Evolutionary conservation across 2,797 vertebrate genomes (phyloP), one percentile per base, ranked within the genome.

Genomic region (Lagocephalus sceleratus): DNA sequence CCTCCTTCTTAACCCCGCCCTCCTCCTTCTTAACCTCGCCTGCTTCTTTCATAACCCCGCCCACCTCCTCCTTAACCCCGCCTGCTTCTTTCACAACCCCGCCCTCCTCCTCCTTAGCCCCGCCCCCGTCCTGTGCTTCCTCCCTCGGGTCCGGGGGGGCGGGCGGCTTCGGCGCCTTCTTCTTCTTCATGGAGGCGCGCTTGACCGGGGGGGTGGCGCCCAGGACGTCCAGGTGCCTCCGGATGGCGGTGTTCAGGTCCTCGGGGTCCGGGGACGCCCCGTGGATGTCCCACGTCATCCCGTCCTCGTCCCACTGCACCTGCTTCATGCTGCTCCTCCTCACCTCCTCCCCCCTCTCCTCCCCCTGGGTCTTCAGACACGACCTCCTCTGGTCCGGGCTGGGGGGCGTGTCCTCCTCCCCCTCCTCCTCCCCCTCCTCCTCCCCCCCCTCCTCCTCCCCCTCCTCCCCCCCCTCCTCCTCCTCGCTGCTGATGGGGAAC

Each of bases 261-360:
- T 94, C 90, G 0, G 95, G 94, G 73, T 98, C 95, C 65, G 97
- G 78, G 0, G 93, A 84, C 0, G 95, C 95, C 22, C 97, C 96
- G 0, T 98, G 94, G 23, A 98, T 88, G 52, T 98, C 96, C 95
- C 96, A 98, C 0, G 97, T 98, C 94, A 97, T 94, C 45, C 95
- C 95, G 50, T 96, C 93, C 0, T 95, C 91, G 12, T 98, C 97
- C 96, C 96, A 99, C 47, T 94, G 91, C 51, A 99, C 95, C 60
- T 99, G 95, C 52, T 90, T 94, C 68, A 98, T 92, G 0, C 95
- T 95, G 66, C 93, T 88, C 14, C 91, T 86, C 14, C 85, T 76
- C 12, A 66, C 79, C 2, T 63, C 1, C 29, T 65, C 53, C 3
- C 73, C 49, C 42, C 57, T 83, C 8, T 64, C 77, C 6, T 77